Conservation (phyloP, 2,113 vertebrate genomes). For the Corythoichthys haematopterus region DNA sequence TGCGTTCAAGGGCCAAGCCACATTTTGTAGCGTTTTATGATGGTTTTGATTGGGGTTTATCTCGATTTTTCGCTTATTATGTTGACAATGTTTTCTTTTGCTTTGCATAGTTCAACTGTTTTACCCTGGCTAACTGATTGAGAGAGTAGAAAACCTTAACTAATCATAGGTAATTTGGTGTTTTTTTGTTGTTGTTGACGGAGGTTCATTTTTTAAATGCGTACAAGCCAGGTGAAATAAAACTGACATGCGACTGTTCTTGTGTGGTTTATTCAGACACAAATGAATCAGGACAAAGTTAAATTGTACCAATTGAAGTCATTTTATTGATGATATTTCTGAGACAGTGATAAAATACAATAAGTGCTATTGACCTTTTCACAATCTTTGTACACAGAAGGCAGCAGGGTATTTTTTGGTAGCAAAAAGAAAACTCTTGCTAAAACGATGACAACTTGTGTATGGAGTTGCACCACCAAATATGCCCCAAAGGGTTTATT, state of each 20-base stretch:
- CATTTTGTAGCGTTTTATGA: conserved; percentile 47
- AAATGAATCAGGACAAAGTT: neutral
- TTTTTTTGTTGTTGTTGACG: neutral
- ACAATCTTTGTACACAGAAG: neutral
- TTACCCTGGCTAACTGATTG: conserved; percentile 28
- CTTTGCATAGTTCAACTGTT: neutral
- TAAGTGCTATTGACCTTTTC: neutral
- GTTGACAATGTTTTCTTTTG: conserved; percentile 31
- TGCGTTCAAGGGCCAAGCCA: conserved; percentile 53
- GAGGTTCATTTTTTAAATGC: conserved; percentile 25
- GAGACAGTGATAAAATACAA: neutral
- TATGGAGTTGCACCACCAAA: neutral
- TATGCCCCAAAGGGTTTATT: neutral
- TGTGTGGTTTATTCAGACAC: conserved; percentile 18
- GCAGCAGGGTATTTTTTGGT: neutral
- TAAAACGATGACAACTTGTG: neutral
- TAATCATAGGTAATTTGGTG: conserved; percentile 36
- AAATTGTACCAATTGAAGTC: neutral
- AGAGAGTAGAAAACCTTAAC: conserved; percentile 41
- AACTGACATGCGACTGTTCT: conserved; percentile 44
- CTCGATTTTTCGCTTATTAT: conserved; percentile 15
- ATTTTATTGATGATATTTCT: conserved; percentile 46
- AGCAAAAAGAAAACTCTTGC: neutral
- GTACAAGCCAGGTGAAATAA: conserved; percentile 49
- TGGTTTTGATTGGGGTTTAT: conserved; percentile 46